These are phyloP conservation scores for Plemyria rubiginata DNA, from an alignment of 2,888 invertebrate genomes.

Conservation along the genomic window DNA sequence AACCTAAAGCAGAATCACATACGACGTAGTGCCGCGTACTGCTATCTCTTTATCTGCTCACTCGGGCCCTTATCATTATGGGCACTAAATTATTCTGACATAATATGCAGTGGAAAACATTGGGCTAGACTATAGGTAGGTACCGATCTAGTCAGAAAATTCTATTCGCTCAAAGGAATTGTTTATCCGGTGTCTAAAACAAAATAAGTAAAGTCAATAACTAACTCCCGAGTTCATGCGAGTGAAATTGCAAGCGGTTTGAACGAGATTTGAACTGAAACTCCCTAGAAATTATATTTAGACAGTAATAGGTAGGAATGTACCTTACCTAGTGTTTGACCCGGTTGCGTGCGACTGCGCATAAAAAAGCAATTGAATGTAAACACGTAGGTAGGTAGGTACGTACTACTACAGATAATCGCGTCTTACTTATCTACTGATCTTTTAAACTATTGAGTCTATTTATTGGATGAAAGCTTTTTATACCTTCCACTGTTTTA, in stretches of 20 bases:
- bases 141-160: conserved; percentile 13
- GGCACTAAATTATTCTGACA: conserved; percentile 70
- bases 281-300: conserved; percentile 1
- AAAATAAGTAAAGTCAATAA: background rate
- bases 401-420: no score
- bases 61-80: conserved; percentile 64
- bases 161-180: no score
- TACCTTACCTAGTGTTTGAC: conserved; percentile 45
- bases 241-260: background rate
- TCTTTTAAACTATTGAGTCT: background rate
- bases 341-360: conserved; percentile 28
- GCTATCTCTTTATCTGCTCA: conserved; percentile 69
- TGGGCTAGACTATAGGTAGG: conserved; percentile 34
- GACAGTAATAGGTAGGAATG: conserved; percentile 33
- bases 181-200: background rate
- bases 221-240: background rate
- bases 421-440: background rate
- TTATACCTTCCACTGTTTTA: no score
- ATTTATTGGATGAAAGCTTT: no score
- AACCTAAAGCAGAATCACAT: conserved; percentile 46
- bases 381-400: conserved; percentile 1
- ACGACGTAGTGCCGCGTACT: conserved; percentile 47
- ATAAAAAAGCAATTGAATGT: conserved; percentile 11
- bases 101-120: conserved; percentile 60
- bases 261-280: background rate